These are phyloP conservation scores for Drosophila simulans DNA, from an alignment of 1,140 invertebrate genomes.

Conservation along the genomic window DNA sequence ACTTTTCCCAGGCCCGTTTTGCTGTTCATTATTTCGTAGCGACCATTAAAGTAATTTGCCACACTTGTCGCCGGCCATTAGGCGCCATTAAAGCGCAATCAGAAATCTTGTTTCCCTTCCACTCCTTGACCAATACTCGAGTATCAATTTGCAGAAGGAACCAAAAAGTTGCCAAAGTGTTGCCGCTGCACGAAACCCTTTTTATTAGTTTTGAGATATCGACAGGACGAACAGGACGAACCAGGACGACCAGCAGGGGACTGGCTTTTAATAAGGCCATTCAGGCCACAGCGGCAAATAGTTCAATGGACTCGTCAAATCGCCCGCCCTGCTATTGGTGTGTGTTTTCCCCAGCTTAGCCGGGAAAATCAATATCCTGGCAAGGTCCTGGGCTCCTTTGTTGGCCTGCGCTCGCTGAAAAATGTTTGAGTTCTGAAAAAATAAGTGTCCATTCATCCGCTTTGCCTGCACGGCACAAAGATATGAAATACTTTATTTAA, in stretches of 20 bases:
- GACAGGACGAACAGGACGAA: conserved; percentile 6
- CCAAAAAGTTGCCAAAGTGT: conserved; percentile 63
- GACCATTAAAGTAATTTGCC: conserved; percentile 78
- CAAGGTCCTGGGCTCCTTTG: conserved; percentile 1
- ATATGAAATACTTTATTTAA: conserved; percentile 14
- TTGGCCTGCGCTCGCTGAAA: background rate
- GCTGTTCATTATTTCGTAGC: conserved; percentile 76
- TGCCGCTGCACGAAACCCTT: conserved; percentile 55
- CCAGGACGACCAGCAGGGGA: background rate
- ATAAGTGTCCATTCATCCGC: background rate
- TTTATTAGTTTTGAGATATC: conserved; percentile 74
- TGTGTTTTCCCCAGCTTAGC: conserved; percentile 25
- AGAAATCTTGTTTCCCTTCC: conserved; percentile 34
- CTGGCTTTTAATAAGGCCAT: conserved; percentile 51
- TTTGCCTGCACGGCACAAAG: conserved; percentile 9
- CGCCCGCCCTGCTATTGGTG: background rate
- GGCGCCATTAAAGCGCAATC: conserved; percentile 78
- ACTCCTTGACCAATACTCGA: conserved; percentile 44
- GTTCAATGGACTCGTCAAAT: conserved; percentile 66
- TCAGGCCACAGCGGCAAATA: conserved; percentile 56
- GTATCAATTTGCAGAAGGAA: conserved; percentile 65
- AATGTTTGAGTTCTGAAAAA: conserved; percentile 12
- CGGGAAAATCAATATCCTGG: conserved; percentile 63
- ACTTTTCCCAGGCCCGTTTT: conserved; percentile 12
- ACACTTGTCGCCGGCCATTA: conserved; percentile 79